These are phyloP conservation scores for Elgonia sp. DNA, from an alignment of 2,888 invertebrate genomes.

Conservation along the genomic window DNA sequence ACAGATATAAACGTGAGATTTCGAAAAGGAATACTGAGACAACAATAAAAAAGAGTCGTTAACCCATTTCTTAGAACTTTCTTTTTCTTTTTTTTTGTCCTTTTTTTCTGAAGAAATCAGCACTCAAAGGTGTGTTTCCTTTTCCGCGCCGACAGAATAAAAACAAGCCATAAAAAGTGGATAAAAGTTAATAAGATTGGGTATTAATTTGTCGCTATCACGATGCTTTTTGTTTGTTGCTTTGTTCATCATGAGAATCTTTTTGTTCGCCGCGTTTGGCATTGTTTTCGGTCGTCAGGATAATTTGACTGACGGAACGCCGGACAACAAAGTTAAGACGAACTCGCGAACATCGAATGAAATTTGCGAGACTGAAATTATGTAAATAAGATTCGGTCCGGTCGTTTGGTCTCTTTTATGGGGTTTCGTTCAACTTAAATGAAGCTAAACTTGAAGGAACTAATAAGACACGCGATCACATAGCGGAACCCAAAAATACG, in stretches of 20 bases:
- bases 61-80: slow-evolving; percentile 49
- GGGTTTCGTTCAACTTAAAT: no score
- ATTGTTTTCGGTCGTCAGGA: background rate
- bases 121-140: slow-evolving; percentile 26
- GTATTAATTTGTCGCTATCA: slow-evolving; percentile 32
- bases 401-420: no score
- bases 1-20: slow-evolving; percentile 43
- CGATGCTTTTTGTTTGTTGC: no score
- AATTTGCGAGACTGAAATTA: slow-evolving; percentile 4
- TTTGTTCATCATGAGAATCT: no score
- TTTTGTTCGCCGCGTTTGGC: no score
- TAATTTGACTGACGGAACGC: no score
- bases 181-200: slow-evolving; percentile 42
- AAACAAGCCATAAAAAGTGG: slow-evolving; percentile 25
- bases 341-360: no score
- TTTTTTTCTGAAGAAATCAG: slow-evolving; percentile 12
- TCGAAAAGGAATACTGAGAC: slow-evolving; percentile 37
- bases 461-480: no score
- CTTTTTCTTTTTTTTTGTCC: background rate
- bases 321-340: no score
- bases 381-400: slow-evolving; percentile 10
- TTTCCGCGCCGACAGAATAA: background rate
- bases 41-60: slow-evolving; percentile 51
- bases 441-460: no score
- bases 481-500: no score